Evolutionary conservation across 2,888 invertebrate genomes (phyloP).

Genomic region (Brachypterus glaber): DNA sequence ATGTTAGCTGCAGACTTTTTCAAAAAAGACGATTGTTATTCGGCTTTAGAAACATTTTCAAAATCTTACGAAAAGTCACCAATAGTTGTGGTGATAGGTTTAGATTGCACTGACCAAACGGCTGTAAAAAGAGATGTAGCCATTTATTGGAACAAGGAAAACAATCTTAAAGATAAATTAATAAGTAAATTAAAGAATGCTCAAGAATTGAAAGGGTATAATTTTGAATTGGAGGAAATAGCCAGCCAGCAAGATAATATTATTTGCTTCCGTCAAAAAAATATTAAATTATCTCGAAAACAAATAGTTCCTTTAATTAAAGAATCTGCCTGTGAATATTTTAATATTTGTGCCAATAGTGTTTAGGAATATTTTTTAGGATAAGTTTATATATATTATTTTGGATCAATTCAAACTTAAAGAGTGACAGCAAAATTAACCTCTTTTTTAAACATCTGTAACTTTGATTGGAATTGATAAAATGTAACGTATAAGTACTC

Average conservation of each 20-base stretch:
- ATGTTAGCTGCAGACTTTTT: constrained; percentile 54
- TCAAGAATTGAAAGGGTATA: constrained; percentile 33
- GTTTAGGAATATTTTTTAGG: too few species aligned
- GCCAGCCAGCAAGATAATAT: constrained; percentile 40
- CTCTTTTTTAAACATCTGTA: too few species aligned
- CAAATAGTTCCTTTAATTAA: constrained; percentile 57
- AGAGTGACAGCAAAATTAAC: too few species aligned
- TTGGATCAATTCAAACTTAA: too few species aligned
- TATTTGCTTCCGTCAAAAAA: constrained; percentile 48
- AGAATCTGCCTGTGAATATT: too few species aligned
- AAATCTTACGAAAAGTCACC: constrained; percentile 37
- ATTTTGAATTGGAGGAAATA: constrained; percentile 37
- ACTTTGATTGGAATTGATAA: too few species aligned
- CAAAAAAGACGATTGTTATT: constrained; percentile 39
- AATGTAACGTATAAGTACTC: too few species aligned
- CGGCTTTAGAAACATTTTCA: constrained; percentile 46
- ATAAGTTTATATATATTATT: too few species aligned
- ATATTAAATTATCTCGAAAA: constrained; percentile 55
- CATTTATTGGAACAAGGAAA: constrained; percentile 24
- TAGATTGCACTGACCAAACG: constrained; percentile 47
- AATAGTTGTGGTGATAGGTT: constrained; percentile 51
- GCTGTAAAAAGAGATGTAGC: constrained; percentile 51
- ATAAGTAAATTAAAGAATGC: constrained; percentile 34
- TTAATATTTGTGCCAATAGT: too few species aligned
- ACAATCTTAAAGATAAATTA: constrained; percentile 5